A percentile compares a stretch with the other conserved stretches of the same genome.
Evolutionary conservation across 2,888 invertebrate genomes (phyloP).

Genomic region (Rotaria macrura): DNA sequence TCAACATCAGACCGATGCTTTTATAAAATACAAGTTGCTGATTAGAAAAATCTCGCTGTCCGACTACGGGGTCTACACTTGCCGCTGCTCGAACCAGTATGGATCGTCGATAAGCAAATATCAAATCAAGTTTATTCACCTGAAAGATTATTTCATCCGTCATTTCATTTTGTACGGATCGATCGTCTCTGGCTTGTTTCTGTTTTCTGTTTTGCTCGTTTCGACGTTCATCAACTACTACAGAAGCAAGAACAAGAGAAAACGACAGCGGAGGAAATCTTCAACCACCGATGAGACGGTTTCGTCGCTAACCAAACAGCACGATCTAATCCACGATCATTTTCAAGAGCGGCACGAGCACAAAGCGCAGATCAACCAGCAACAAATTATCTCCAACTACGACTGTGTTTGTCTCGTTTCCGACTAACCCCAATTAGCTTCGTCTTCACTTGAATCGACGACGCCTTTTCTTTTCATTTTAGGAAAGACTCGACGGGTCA

Average conservation of each 20-base stretch:
- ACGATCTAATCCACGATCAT: background rate
- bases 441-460: no score
- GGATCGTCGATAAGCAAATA: background rate
- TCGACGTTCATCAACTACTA: background rate
- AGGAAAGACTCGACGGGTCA: no score
- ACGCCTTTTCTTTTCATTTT: no score
- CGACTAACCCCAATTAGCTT: no score
- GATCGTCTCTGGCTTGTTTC: background rate
- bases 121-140: background rate
- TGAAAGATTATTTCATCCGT: background rate
- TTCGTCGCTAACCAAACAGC: background rate
- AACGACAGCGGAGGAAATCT: background rate
- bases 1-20: background rate
- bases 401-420: no score
- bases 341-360: no score
- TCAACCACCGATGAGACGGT: background rate
- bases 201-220: background rate
- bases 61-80: background rate
- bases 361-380: no score
- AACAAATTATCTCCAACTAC: no score
- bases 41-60: background rate
- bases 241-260: background rate
- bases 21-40: background rate
- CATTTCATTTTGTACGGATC: background rate
- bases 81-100: background rate